Percentiles rank a stretch among this genome's conserved stretches.
These are phyloP conservation scores for Fregata magnificens DNA, from an alignment of 2,113 vertebrate genomes.

Conservation along the genomic window DNA sequence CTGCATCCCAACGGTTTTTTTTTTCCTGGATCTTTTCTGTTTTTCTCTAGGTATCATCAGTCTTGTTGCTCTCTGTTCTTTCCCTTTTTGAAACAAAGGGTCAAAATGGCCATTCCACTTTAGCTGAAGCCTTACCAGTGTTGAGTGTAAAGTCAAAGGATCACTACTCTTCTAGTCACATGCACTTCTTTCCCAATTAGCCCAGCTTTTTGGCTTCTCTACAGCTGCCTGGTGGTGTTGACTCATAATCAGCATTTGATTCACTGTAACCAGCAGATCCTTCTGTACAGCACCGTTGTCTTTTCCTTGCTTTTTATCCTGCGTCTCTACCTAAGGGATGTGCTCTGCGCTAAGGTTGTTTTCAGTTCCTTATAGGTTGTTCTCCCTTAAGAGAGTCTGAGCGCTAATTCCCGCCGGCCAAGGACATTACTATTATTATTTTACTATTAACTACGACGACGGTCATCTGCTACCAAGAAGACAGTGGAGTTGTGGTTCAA, in stretches of 20 bases:
- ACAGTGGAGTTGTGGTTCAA: neutral
- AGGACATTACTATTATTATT: neutral
- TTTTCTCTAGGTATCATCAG: too few species aligned
- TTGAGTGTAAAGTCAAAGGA: neutral
- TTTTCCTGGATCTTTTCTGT: neutral
- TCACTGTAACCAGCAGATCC: neutral
- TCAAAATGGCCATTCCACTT: neutral
- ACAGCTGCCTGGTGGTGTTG: neutral
- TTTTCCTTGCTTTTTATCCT: neutral
- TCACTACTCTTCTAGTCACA: neutral
- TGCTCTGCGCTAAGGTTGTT: neutral
- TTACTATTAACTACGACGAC: neutral
- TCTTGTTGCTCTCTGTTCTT: neutral
- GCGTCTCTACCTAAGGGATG: neutral
- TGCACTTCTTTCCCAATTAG: neutral
- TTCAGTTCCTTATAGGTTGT: neutral
- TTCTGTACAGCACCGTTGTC: neutral
- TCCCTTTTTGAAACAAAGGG: neutral
- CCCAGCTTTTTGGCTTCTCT: neutral
- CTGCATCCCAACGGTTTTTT: neutral
- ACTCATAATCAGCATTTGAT: neutral
- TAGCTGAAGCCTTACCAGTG: neutral
- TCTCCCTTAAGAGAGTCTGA: neutral
- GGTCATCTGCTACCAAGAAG: neutral
- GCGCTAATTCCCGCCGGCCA: neutral